A percentile compares a stretch with the other conserved stretches of the same genome.
Evolutionary conservation across 1,140 invertebrate genomes (phyloP).

Genomic region (Drosophila varians): DNA sequence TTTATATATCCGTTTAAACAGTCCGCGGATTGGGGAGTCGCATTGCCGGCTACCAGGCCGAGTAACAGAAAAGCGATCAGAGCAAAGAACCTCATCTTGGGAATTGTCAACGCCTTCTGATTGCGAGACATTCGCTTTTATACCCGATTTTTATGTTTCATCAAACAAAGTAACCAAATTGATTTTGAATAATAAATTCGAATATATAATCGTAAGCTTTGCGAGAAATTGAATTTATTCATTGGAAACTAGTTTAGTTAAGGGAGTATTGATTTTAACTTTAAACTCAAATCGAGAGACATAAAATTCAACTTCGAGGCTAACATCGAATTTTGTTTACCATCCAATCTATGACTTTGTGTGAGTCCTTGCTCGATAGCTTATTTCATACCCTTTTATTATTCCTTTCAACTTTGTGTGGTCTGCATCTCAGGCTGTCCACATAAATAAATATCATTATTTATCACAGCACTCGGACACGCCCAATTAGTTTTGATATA

Average conservation of each 20-base stretch:
- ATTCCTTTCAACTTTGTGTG: background rate
- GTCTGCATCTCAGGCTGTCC: background rate
- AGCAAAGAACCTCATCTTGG: conserved; percentile 1
- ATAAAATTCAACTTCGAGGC: background rate
- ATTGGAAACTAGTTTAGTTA: background rate
- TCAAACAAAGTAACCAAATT: background rate
- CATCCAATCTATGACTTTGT: background rate
- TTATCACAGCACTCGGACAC: conserved; percentile 42
- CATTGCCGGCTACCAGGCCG: background rate
- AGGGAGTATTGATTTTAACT: background rate
- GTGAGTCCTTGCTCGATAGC: background rate
- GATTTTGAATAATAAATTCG: conserved; percentile 1
- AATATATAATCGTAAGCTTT: background rate
- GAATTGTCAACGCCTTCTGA: background rate
- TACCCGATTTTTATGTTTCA: conserved; percentile 1
- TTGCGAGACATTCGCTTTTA: background rate
- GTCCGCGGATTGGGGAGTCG: background rate
- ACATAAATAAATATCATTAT: conserved; percentile 47
- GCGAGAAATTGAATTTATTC: background rate
- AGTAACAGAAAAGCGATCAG: background rate
- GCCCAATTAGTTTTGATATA: conserved; percentile 63
- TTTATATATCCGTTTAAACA: background rate
- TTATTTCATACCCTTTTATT: background rate
- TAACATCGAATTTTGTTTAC: background rate
- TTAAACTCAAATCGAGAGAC: background rate